Evolutionary conservation across 2,888 invertebrate species (phyloP).

Genomic region (Drosophila acutilabella): DNA sequence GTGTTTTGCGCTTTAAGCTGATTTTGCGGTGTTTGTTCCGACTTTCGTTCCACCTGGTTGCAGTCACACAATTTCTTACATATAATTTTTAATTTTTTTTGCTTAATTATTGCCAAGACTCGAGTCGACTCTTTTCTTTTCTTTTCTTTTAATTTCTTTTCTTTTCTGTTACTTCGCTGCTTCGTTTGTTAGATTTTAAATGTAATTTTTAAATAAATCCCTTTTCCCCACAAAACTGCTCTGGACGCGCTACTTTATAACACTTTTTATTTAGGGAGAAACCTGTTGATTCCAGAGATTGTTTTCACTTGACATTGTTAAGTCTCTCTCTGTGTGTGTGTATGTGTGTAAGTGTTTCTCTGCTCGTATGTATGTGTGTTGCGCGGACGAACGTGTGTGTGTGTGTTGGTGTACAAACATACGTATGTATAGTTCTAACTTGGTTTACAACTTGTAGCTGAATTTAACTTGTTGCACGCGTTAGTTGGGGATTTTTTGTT

Average conservation of each 20-base stretch:
- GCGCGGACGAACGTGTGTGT: constrained; percentile 33
- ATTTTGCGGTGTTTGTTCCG: constrained; percentile 42
- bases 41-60: constrained; percentile 71
- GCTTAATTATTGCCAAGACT: constrained; percentile 12
- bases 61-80: constrained; percentile 63
- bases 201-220: constrained; percentile 30
- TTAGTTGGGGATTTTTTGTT: constrained; percentile 34
- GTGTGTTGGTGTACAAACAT: constrained; percentile 35
- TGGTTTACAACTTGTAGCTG: constrained; percentile 72
- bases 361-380: constrained; percentile 33
- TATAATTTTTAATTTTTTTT: constrained; percentile 15
- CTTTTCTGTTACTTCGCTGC: not conserved
- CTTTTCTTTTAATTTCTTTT: constrained; percentile 6
- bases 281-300: constrained; percentile 81
- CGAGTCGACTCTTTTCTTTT: not conserved
- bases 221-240: constrained; percentile 52
- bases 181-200: not conserved
- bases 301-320: constrained; percentile 80
- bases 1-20: constrained; percentile 3
- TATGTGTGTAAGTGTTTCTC: constrained; percentile 23
- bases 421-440: constrained; percentile 59
- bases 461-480: constrained; percentile 75
- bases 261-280: constrained; percentile 67
- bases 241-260: constrained; percentile 65
- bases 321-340: constrained; percentile 45